phyloP scores from a whole-genome alignment of 2,113 vertebrate species.

The Zosterops pallidus region DNA sequence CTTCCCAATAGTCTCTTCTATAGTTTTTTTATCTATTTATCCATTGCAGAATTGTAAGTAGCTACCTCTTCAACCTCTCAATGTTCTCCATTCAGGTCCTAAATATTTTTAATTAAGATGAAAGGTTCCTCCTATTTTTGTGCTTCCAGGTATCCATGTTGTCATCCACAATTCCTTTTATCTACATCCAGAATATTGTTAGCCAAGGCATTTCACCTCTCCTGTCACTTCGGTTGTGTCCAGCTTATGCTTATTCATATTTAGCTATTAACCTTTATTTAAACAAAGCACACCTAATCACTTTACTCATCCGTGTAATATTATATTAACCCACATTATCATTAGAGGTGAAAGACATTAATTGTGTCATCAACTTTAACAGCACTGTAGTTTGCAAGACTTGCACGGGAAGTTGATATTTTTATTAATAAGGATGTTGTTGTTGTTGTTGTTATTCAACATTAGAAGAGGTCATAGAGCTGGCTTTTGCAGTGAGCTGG shows the following conservation, averaged over 20 bases:
- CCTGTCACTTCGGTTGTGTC: background rate
- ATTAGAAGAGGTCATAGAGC: background rate
- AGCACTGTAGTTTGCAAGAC: background rate
- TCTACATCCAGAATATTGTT: background rate
- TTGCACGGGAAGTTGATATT: background rate
- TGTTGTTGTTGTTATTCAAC: background rate
- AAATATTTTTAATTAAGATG: background rate
- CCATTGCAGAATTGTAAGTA: background rate
- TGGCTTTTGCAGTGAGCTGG: background rate
- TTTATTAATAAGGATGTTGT: background rate
- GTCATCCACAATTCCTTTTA: background rate
- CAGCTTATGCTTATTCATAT: background rate
- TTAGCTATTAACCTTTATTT: background rate
- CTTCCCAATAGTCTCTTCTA: background rate
- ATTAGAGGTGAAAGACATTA: background rate
- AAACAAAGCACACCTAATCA: background rate
- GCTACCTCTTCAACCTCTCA: background rate
- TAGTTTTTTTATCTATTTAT: background rate
- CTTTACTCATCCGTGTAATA: background rate
- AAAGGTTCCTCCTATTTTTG: background rate
- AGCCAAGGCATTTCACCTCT: background rate
- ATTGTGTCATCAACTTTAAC: background rate
- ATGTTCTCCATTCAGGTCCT: background rate
- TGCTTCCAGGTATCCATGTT: rapidly evolving
- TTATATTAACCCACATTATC: background rate